A percentile compares a stretch with the other conserved stretches of the same genome.
Conservation (phyloP, 1,140 invertebrate genomes). For the Brachionus asplanchnoidis region DNA sequence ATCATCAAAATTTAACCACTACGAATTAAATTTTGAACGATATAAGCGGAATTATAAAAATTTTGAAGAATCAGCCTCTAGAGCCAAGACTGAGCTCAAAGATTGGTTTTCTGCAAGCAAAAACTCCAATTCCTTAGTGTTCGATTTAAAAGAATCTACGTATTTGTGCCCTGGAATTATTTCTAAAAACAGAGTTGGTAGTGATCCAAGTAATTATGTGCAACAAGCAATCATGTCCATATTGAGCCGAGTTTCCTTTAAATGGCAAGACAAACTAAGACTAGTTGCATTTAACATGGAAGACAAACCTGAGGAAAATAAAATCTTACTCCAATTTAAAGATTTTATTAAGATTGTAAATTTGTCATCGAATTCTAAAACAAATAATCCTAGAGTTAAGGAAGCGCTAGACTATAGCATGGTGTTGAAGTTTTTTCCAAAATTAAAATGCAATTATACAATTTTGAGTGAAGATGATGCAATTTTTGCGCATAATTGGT, state of each 20-base stretch:
- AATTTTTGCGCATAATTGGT: slow-evolving; percentile 1
- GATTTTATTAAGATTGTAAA: slow-evolving; percentile 10
- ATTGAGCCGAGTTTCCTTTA: not conserved
- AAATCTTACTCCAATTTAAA: not conserved
- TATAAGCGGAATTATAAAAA: not conserved
- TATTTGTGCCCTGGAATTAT: not conserved
- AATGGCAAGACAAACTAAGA: not conserved
- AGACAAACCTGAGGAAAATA: not conserved
- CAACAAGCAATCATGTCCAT: slow-evolving; percentile 27
- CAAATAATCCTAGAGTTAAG: not conserved
- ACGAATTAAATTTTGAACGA: not conserved
- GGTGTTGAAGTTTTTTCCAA: not conserved
- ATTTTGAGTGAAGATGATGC: slow-evolving; percentile 21
- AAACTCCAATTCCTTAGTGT: not conserved
- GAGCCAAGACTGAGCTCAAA: not conserved
- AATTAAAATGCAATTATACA: not conserved
- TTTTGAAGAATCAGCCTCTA: not conserved
- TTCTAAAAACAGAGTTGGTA: slow-evolving; percentile 3
- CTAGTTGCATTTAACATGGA: slow-evolving; percentile 24
- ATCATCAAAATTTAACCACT: not conserved
- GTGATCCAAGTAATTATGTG: not conserved
- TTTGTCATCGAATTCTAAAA: not conserved
- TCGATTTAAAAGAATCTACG: not conserved
- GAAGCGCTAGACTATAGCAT: slow-evolving; percentile 9
- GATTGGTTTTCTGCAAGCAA: not conserved